Evolutionary conservation across 2,797 vertebrate genomes (phyloP).

Genomic region (Jordanella pulchra): DNA sequence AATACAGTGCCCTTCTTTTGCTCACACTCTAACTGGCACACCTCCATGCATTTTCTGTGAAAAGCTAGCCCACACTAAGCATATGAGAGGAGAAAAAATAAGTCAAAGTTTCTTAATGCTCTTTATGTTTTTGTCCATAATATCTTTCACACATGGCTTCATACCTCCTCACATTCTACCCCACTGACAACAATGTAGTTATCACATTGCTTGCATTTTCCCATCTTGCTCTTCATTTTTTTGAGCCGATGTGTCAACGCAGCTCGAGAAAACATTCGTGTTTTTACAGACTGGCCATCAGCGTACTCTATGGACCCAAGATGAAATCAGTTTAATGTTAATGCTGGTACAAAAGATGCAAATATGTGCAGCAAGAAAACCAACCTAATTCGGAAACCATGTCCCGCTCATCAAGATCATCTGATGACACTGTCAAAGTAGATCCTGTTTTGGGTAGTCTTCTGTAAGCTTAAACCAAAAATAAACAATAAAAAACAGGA

Average conservation of each 20-base stretch:
- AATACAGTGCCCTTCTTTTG: slow-evolving; percentile 83
- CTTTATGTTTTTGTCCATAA: not conserved
- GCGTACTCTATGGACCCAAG: slow-evolving; percentile 59
- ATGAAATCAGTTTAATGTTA: not conserved
- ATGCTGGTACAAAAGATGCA: not conserved
- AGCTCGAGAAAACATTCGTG: slow-evolving; percentile 79
- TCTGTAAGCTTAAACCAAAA: slow-evolving; percentile 72
- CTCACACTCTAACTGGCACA: slow-evolving; percentile 87
- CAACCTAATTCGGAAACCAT: slow-evolving; percentile 78
- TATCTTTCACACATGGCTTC: slow-evolving; percentile 4
- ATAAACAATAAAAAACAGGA: slow-evolving; percentile 17
- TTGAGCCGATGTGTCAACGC: slow-evolving; percentile 86
- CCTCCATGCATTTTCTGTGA: slow-evolving; percentile 93
- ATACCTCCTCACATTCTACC: slow-evolving; percentile 93
- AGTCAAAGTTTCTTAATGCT: not conserved
- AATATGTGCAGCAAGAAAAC: slow-evolving; percentile 18
- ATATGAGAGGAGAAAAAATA: not conserved
- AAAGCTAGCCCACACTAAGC: slow-evolving; percentile 86
- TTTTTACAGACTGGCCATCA: slow-evolving; percentile 69
- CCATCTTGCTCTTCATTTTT: slow-evolving; percentile 87
- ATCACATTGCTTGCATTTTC: slow-evolving; percentile 92
- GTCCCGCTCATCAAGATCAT: slow-evolving; percentile 89
- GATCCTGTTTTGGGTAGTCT: slow-evolving; percentile 81
- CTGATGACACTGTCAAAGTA: slow-evolving; percentile 84
- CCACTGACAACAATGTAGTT: slow-evolving; percentile 89